These are phyloP conservation scores for Perithous albicinctus DNA, from an alignment of 2,888 invertebrate species.

Conservation along the genomic window DNA sequence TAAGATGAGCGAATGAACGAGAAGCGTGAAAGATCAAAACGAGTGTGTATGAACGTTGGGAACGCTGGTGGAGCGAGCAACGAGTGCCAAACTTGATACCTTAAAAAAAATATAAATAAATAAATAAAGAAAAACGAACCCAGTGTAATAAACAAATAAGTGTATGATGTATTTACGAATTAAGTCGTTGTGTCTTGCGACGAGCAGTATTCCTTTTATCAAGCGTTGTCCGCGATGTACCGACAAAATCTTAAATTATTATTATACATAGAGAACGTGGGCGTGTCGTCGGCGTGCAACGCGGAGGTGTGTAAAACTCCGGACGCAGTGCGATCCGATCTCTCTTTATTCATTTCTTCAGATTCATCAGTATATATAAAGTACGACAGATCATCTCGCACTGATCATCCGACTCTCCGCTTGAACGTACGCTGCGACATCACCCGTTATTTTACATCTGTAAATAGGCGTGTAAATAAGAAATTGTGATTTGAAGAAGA, in stretches of 20 bases:
- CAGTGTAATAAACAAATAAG: conserved; percentile 80
- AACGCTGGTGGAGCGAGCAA: conserved; percentile 68
- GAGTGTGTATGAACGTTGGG: conserved; percentile 58
- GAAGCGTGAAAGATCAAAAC: conserved; percentile 27
- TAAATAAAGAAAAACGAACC: conserved; percentile 69
- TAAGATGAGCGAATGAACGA: conserved; percentile 47
- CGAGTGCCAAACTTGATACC: conserved; percentile 83
- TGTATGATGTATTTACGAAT: conserved; percentile 76
- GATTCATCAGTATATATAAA: conserved; percentile 13
- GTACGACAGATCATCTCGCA: conserved; percentile 33
- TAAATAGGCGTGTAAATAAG: conserved; percentile 79
- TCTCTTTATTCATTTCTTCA: conserved; percentile 24
- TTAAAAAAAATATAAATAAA: conserved; percentile 64
- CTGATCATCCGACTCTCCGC: conserved; percentile 19
- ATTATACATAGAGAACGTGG: conserved; percentile 69
- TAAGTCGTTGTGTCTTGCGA: conserved; percentile 78
- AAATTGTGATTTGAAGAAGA: conserved; percentile 81
- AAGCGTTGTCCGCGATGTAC: conserved; percentile 81
- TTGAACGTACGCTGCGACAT: conserved; percentile 16
- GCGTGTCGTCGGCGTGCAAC: conserved; percentile 40
- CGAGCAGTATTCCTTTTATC: conserved; percentile 82
- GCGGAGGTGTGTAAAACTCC: conserved; percentile 48
- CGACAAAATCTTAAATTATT: conserved; percentile 82
- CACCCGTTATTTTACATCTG: conserved; percentile 61
- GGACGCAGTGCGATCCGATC: conserved; percentile 50